phyloP scores from a whole-genome alignment of 1,140 invertebrate genomes.

The Drosophila navojoa region DNA sequence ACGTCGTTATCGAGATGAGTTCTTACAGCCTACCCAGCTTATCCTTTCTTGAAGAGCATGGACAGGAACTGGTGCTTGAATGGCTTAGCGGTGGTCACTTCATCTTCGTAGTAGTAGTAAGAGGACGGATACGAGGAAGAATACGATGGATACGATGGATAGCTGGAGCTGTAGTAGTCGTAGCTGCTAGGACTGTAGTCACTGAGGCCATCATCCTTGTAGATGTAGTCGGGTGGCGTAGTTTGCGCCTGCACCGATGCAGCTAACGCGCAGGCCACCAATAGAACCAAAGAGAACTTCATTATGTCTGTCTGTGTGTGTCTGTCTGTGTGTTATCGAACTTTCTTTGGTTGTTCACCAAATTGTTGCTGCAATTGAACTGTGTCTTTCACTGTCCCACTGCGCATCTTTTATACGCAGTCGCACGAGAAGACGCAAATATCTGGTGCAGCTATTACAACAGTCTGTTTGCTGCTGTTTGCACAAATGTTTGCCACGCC shows the following conservation, averaged over 20 bases:
- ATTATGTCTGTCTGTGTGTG: conserved; percentile 37
- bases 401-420: conserved; percentile 56
- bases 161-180: background rate
- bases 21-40: conserved; percentile 46
- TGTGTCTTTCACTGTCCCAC: conserved; percentile 43
- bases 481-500: conserved; percentile 55
- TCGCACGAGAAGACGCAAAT: background rate
- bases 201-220: too few relatives aligned
- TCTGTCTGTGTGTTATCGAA: background rate
- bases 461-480: conserved; percentile 42
- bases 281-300: conserved; percentile 54
- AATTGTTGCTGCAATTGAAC: conserved; percentile 48
- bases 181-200: conserved; percentile 25
- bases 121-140: background rate
- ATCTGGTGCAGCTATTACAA: conserved; percentile 19
- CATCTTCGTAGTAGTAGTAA: background rate
- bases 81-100: conserved; percentile 49
- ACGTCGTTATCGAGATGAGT: background rate
- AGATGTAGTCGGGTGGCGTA: too few relatives aligned
- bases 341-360: conserved; percentile 19
- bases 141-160: background rate
- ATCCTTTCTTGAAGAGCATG: conserved; percentile 68
- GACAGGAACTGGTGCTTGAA: conserved; percentile 70
- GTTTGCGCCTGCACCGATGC: background rate
- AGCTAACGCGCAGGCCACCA: conserved; percentile 33